Percentiles rank a stretch among this genome's conserved stretches.
Evolutionary conservation across 2,888 invertebrate genomes (phyloP).

Genomic region (Harmothoe impar): DNA sequence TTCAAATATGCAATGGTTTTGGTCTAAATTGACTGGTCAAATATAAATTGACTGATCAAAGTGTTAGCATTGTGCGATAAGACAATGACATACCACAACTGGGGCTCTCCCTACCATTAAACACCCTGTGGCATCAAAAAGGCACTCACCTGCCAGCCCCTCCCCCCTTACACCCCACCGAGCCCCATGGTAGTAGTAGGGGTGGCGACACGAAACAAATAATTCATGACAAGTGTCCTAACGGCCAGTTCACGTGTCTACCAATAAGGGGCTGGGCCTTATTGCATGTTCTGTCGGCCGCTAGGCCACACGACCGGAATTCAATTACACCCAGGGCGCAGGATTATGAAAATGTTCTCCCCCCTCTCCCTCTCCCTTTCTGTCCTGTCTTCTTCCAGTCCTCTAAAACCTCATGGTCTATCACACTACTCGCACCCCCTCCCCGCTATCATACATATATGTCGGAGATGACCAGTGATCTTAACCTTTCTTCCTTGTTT

Average conservation of each 20-base stretch:
- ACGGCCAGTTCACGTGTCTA: constrained; percentile 37
- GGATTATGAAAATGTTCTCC: constrained; percentile 31
- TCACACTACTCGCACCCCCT: neutral
- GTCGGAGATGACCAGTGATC: too few relatives aligned
- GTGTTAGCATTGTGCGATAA: too few relatives aligned
- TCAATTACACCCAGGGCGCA: constrained; percentile 4
- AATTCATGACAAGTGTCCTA: constrained; percentile 40
- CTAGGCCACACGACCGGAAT: constrained; percentile 8
- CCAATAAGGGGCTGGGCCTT: constrained; percentile 9
- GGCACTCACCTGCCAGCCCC: constrained; percentile 4
- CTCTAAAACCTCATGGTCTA: too few relatives aligned
- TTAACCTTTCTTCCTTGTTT: too few relatives aligned
- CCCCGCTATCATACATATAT: too few relatives aligned
- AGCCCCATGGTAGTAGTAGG: neutral
- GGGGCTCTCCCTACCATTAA: too few relatives aligned
- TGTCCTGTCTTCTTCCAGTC: neutral
- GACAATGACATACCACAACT: too few relatives aligned
- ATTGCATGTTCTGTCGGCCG: neutral
- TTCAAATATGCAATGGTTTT: too few relatives aligned
- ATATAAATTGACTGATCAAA: too few relatives aligned
- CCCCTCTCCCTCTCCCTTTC: neutral
- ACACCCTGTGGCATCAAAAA: neutral
- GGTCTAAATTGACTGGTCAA: too few relatives aligned
- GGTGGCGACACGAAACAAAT: constrained; percentile 52
- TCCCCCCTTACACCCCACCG: neutral